Evolutionary conservation across 2,113 vertebrate species (phyloP).

Genomic region (Marmota monax): DNA sequence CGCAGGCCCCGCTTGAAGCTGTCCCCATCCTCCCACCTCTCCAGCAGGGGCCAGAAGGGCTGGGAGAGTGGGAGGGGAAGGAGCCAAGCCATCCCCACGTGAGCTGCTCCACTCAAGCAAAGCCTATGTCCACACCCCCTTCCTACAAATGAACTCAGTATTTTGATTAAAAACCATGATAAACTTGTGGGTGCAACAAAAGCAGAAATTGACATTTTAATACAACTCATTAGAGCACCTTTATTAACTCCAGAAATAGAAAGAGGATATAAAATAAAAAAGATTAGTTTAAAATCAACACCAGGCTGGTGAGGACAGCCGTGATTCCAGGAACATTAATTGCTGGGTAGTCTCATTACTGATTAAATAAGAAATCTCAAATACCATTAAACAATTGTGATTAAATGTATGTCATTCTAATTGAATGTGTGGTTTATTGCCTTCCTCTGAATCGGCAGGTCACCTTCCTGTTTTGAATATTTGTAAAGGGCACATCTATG

Average conservation of each 20-base stretch:
- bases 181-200: constrained; percentile 62
- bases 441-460: constrained; percentile 60
- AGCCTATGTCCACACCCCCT: background rate
- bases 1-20: background rate
- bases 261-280: constrained; percentile 69
- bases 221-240: constrained; percentile 77
- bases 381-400: constrained; percentile 78
- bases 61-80: background rate
- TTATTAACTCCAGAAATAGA: constrained; percentile 75
- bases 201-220: constrained; percentile 69
- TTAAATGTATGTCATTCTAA: constrained; percentile 75
- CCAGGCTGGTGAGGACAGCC: background rate
- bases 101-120: constrained; percentile 12
- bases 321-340: constrained; percentile 79
- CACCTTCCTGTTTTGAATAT: constrained; percentile 76
- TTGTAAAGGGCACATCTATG: constrained; percentile 57
- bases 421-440: constrained; percentile 73
- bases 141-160: background rate
- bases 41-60: no score
- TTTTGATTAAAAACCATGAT: constrained; percentile 73
- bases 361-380: constrained; percentile 84
- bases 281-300: constrained; percentile 76
- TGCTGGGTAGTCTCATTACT: constrained; percentile 81
- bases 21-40: background rate
- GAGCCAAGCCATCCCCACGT: background rate